Evolutionary conservation across 2,797 vertebrate genomes (phyloP), one percentile per base, ranked within the genome.

Genomic region (Nannoperca obscura): DNA sequence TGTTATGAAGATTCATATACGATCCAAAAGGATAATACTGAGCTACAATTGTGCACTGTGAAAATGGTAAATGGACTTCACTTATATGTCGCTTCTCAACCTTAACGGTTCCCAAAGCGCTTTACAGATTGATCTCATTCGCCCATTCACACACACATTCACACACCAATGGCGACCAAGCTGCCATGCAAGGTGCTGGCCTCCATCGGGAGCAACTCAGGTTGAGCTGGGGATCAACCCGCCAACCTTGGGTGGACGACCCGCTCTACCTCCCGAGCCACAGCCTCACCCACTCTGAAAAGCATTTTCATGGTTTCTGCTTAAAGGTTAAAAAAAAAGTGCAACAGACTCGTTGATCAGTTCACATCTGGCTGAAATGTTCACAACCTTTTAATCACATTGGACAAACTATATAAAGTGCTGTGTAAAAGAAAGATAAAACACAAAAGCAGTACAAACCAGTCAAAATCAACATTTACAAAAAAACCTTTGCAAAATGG

Each of bases 341-440:
- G 47, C 57, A 75, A 24, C 50, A 64, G 60, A 69, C 22, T 52
- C 34, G 55, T 24, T 17, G 12, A 71, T 75, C 66, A 83, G 75
- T 57, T 72, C 34, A 80, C 81, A 82, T 24, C 49, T 20, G 7
- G 19, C 17, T 78, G 69, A 84, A 87, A 88, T 83, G 58, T 79
- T 74, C 36, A 62, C 22, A 76, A 81, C 0, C 17, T 44, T 80
- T 30, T 61, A 53, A 82, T 82, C n/a, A 66, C 66, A 49, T 30
- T 62, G 5, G 30, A 40, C n/a, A 58, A 32, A 81, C 54, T 27
- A 49, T 8, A 24, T 91, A 93, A 93, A 93, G 90, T 92, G 90
- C 84, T 78, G 82, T 63, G 27, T 65, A 84, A 74, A 54, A 78
- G 10, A 52, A 15, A 68, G 17, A 67, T 49, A 52, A 66, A 74